Base-by-base conservation (phyloP, 2,797 vertebrate species). In the Onychomys torridus region DNA sequence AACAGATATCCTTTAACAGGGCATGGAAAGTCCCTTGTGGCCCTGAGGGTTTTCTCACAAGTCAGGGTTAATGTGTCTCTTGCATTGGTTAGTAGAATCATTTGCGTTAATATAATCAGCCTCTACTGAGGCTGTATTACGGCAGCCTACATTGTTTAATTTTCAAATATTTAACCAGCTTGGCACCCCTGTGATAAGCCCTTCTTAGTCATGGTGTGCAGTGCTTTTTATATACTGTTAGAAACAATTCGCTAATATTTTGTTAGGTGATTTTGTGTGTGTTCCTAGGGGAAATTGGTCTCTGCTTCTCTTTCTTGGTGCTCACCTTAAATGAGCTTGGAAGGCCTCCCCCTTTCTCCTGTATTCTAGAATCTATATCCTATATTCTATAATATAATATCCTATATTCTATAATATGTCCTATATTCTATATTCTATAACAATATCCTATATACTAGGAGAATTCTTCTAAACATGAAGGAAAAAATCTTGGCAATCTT, bases 161-260 rank as follows among this genome's bases (percentile, higher is more conserved):
- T 95, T 95, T 91, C 87, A 92, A 88, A 94, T 85, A 76, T 90
- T 88, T 94, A 92, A 78, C 73, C 46, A 40, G 75, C 87, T 78
- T 89, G 32, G 43, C 61, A 40, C 32, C 92, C 67, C 40, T 93
- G 55, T 73, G 84, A 89, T 86, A 94, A 97, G 65, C 29, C 65
- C 29, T 63, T 73, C n/a, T 94, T 94, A 91, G 61, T 86, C 67
- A 61, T 73, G 46, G 71, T 89, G 55, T 78, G 85, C 78, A 92
- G 29, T 83, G 86, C 40, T 76, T 93, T 78, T 46, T 43, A 46
- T 89, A 34, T 94, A 93, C 59, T 93, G 46, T 73, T 71, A 65
- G 73, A 95, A 95, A 95, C 37, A 88, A 88, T 93, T 79, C 78
- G 21, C 77, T 95, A 88, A 63, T 85, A 91, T 84, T 94, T 76